phyloP scores from a whole-genome alignment of 2,888 invertebrate genomes.

The Corythucha ciliata region DNA sequence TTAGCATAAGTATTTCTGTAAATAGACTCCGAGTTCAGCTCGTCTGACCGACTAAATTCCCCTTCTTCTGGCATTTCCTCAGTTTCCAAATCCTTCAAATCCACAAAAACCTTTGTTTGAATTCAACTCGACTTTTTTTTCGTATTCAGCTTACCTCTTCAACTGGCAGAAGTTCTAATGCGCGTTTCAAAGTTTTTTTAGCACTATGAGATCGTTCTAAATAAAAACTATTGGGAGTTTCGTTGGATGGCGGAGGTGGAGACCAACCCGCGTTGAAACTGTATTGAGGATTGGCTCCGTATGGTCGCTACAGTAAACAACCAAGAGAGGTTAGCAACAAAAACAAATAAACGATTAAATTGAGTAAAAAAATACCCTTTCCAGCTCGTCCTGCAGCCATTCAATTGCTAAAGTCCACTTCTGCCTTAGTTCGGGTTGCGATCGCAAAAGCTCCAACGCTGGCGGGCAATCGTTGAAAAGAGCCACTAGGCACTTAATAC shows the following conservation, averaged over 20 bases:
- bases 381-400: slow-evolving; percentile 92
- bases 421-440: slow-evolving; percentile 65
- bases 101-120: neutral
- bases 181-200: slow-evolving; percentile 72
- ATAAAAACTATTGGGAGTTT: slow-evolving; percentile 89
- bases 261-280: slow-evolving; percentile 86
- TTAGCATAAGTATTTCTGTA: too few relatives aligned
- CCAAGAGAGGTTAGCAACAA: neutral
- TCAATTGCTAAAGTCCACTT: slow-evolving; percentile 84
- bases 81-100: too few relatives aligned
- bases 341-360: neutral
- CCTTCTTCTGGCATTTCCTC: too few relatives aligned
- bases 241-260: slow-evolving; percentile 87
- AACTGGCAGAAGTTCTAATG: slow-evolving; percentile 64
- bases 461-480: slow-evolving; percentile 76
- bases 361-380: slow-evolving; percentile 49
- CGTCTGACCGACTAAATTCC: too few relatives aligned
- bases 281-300: slow-evolving; percentile 57
- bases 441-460: slow-evolving; percentile 69
- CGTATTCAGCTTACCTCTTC: slow-evolving; percentile 46
- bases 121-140: neutral
- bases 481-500: slow-evolving; percentile 88
- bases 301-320: slow-evolving; percentile 42
- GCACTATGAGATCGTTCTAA: slow-evolving; percentile 90
- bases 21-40: too few relatives aligned